Percentiles rank a stretch among this genome's conserved stretches.
Evolutionary conservation across 2,888 invertebrate genomes (phyloP).

Genomic region (Pemphredon lugubris): DNA sequence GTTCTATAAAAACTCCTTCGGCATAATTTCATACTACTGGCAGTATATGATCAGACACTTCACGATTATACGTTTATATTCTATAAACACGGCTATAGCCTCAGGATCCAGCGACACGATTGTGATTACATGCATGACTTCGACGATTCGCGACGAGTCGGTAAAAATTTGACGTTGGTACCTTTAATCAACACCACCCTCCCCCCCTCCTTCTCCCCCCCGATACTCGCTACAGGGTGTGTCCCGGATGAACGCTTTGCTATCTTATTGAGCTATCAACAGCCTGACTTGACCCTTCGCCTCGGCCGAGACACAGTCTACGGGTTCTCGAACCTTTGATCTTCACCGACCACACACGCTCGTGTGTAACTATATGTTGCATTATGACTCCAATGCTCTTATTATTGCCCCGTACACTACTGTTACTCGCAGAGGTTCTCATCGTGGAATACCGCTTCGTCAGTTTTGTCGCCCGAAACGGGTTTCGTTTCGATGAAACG

Average conservation of each 20-base stretch:
- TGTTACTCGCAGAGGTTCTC: conserved; percentile 70
- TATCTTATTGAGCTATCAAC: conserved; percentile 79
- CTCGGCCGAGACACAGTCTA: conserved; percentile 65
- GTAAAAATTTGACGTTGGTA: conserved; percentile 32
- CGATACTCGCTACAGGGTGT: conserved; percentile 67
- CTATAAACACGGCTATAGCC: too few species aligned
- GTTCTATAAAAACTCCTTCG: too few species aligned
- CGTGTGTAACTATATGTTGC: conserved; percentile 76
- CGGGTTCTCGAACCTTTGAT: conserved; percentile 72
- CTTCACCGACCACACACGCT: conserved; percentile 76
- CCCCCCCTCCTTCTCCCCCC: conserved; percentile 35
- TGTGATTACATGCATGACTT: conserved; percentile 61
- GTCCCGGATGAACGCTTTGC: conserved; percentile 70
- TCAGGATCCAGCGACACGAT: too few species aligned
- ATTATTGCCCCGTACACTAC: conserved; percentile 74
- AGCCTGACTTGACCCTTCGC: conserved; percentile 73
- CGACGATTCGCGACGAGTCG: conserved; percentile 71
- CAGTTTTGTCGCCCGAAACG: neutral
- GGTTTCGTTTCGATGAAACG: too few species aligned
- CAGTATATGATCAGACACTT: too few species aligned
- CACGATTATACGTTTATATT: too few species aligned
- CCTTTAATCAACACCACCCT: conserved; percentile 20
- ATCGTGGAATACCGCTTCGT: conserved; percentile 12
- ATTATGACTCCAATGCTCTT: conserved; percentile 75
- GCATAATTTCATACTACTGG: too few species aligned